phyloP scores from a whole-genome alignment of 1,140 invertebrate species.

The Arion vulgaris region DNA sequence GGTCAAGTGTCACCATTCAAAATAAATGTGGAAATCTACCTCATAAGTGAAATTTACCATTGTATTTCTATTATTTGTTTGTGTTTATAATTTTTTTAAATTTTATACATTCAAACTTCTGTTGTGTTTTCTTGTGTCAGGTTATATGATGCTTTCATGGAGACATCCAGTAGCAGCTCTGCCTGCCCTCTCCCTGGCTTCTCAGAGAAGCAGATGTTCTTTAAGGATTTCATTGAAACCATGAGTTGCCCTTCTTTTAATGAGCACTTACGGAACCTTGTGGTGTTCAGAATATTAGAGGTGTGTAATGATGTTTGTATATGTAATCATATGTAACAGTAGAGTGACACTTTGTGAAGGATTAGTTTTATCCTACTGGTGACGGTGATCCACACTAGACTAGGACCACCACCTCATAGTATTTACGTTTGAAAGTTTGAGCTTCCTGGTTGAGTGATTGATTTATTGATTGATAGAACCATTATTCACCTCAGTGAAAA shows the following conservation, averaged over 20 bases:
- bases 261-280: conserved; percentile 26
- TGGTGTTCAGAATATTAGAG: conserved; percentile 30
- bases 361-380: not conserved
- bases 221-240: conserved; percentile 36
- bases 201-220: conserved; percentile 30
- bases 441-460: no score
- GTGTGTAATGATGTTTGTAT: conserved; percentile 14
- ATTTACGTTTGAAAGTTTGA: no score
- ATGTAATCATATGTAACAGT: not conserved
- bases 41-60: no score
- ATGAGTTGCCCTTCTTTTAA: conserved; percentile 36
- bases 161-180: not conserved
- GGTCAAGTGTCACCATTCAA: no score
- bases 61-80: no score
- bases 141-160: conserved; percentile 10
- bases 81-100: no score
- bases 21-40: no score
- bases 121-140: not conserved
- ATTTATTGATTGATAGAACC: no score
- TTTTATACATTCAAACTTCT: no score
- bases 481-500: no score
- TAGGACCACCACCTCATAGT: no score
- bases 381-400: not conserved
- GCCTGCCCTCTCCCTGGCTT: conserved; percentile 32
- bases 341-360: no score